Evolutionary conservation across 64 coral and sea anemone species (phyloP), one percentile per base, ranked within the genome.

Genomic region (Dendronephthya gigantea): DNA sequence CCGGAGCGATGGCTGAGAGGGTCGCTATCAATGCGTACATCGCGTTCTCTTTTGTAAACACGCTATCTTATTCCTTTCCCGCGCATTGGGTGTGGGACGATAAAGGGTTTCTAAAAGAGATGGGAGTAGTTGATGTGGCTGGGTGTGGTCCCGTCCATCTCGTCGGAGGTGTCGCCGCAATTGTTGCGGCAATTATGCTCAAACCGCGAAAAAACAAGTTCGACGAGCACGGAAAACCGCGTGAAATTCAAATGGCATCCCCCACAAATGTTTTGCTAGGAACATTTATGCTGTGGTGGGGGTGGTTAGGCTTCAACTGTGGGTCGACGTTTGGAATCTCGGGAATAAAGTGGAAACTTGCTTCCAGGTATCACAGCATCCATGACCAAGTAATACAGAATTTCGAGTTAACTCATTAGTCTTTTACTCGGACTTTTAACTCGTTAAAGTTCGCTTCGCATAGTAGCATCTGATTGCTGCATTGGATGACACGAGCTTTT

Each of bases 291-390:
- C 17, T 76, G 11, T 76, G 69, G 69, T 76, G 69, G 69, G 69
- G 69, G 34, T 76, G 69, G 69, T 27, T 76, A 14, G 69, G 69
- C 2, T 76, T 76, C 69, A 76, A 76, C 35, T 76, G 69, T 34
- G 69, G 69, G 1, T 22, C 12, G 9, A 76, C 69, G 35, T 76
- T 76, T 76, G 69, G 69, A 22, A 76, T 38, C 28, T 31, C 69
- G 3, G 69, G 69, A 11, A 34, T 76, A 11, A 76, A 76, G 35
- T 76, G 69, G 69, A 76, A 76, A 38, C 28, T 76, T 27, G 69
- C 69, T 76, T 32, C 69, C 28, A 76, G 69, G 69, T 76, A 37
- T n/a, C n/a, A n/a, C n/a, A n/a, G n/a, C n/a, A n/a, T n/a, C n/a
- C n/a, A n/a, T n/a, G n/a, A n/a, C 25, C 66, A 70, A 31, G 66